Conservation (phyloP, 1,140 invertebrate species). For the Nephila pilipes region DNA sequence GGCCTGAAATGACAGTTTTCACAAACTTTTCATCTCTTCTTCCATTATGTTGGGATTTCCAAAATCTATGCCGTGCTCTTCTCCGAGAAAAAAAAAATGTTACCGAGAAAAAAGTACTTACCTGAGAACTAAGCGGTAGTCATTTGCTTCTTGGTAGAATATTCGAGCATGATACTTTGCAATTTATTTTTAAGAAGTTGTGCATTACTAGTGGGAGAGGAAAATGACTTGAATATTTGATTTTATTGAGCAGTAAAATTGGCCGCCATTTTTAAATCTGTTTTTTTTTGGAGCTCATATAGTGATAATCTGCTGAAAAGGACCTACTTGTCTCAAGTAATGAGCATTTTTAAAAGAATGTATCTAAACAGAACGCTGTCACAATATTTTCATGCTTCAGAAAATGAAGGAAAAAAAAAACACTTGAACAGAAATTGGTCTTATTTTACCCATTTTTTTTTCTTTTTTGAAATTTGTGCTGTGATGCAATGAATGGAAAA, state of each 20-base stretch:
- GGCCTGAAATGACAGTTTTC: conserved; percentile 21
- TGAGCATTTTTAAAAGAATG: no score
- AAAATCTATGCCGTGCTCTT: neutral
- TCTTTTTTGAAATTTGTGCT: no score
- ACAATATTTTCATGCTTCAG: no score
- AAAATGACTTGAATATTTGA: neutral
- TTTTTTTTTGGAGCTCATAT: neutral
- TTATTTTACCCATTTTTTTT: no score
- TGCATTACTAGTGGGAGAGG: neutral
- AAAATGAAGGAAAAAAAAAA: no score
- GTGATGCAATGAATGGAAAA: no score
- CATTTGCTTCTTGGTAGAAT: neutral
- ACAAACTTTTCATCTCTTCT: conserved; percentile 25
- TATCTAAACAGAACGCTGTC: no score
- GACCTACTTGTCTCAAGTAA: no score
- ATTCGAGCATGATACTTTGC: neutral
- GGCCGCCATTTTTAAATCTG: neutral
- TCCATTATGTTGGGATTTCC: conserved; percentile 43
- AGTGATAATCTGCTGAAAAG: no score
- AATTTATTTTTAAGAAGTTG: conserved; percentile 2
- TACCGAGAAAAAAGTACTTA: conserved; percentile 9
- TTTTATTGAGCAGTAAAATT: neutral
- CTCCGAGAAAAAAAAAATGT: neutral
- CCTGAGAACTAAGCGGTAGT: neutral
- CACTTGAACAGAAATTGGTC: no score